Evolutionary conservation across 2,113 vertebrate species (phyloP).

Genomic region (Campylorhamphus procurvoides): DNA sequence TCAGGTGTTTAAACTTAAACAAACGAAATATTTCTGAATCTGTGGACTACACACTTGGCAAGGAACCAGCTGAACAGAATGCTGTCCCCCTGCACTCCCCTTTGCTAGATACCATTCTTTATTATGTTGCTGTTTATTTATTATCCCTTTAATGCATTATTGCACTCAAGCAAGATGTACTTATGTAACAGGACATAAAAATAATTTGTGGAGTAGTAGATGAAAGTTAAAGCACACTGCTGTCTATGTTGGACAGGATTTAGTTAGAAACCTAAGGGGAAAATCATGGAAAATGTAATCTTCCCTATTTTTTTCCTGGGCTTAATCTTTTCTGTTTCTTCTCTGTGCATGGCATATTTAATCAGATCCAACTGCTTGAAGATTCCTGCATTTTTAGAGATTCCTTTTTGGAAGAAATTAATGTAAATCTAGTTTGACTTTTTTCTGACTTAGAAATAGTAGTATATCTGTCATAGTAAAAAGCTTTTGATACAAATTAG

Average conservation of each 20-base stretch:
- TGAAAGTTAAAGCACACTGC: not conserved
- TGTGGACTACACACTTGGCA: not conserved
- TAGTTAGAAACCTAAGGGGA: not conserved
- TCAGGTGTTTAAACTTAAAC: not conserved
- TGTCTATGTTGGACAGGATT: not conserved
- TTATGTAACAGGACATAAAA: not conserved
- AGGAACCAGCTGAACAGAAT: not conserved
- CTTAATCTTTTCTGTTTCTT: not conserved
- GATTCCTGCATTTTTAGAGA: not conserved
- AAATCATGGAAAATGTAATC: not conserved
- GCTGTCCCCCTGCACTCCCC: not conserved
- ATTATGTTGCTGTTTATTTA: not conserved
- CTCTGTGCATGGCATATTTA: not conserved
- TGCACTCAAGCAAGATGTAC: not conserved
- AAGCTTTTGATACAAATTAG: not conserved
- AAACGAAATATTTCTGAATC: not conserved
- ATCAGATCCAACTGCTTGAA: not conserved
- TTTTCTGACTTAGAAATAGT: not conserved
- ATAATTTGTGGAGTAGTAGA: not conserved
- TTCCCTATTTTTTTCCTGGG: not conserved
- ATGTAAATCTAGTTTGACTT: conserved; percentile 5
- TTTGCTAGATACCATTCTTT: not conserved
- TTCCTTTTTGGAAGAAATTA: not conserved
- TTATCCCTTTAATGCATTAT: not conserved
- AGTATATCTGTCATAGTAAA: not conserved